Percentiles rank a stretch among this genome's conserved stretches.
These are phyloP conservation scores for Bellardia pandia DNA, from an alignment of 2,888 invertebrate genomes.

Conservation along the genomic window DNA sequence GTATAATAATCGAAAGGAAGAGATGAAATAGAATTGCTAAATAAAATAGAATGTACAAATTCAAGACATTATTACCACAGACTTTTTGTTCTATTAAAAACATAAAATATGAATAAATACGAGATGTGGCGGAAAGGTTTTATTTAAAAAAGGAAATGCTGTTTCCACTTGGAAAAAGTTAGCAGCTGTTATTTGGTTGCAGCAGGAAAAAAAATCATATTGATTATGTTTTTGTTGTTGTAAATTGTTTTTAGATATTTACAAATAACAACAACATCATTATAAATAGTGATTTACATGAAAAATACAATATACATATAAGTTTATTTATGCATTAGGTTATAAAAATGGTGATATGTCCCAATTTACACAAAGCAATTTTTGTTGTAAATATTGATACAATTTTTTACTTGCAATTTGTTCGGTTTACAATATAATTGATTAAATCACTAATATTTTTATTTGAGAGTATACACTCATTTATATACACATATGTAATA, in stretches of 20 bases:
- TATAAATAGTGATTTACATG: background rate
- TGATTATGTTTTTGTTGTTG: background rate
- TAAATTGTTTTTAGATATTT: background rate
- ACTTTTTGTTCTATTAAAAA: slow-evolving; percentile 10
- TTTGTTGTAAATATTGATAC: too few relatives aligned
- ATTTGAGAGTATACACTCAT: too few relatives aligned
- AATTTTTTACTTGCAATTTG: too few relatives aligned
- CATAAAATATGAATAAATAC: slow-evolving; percentile 26
- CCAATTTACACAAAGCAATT: too few relatives aligned
- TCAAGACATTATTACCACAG: background rate
- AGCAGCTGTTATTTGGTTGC: slow-evolving; percentile 28
- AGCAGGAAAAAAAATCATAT: background rate
- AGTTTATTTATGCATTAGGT: background rate
- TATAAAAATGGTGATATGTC: background rate
- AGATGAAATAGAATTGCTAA: slow-evolving; percentile 34
- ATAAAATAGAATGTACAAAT: slow-evolving; percentile 26
- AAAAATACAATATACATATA: background rate
- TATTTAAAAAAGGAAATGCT: slow-evolving; percentile 51
- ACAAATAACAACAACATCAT: slow-evolving; percentile 1
- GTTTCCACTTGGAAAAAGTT: slow-evolving; percentile 22
- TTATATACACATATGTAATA: too few relatives aligned
- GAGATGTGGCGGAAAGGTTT: slow-evolving; percentile 6
- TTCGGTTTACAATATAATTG: too few relatives aligned
- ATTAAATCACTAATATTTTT: too few relatives aligned
- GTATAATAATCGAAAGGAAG: slow-evolving; percentile 38